phyloP scores from a whole-genome alignment of 2,797 vertebrate genomes.

The Myiotriccus ornatus region DNA sequence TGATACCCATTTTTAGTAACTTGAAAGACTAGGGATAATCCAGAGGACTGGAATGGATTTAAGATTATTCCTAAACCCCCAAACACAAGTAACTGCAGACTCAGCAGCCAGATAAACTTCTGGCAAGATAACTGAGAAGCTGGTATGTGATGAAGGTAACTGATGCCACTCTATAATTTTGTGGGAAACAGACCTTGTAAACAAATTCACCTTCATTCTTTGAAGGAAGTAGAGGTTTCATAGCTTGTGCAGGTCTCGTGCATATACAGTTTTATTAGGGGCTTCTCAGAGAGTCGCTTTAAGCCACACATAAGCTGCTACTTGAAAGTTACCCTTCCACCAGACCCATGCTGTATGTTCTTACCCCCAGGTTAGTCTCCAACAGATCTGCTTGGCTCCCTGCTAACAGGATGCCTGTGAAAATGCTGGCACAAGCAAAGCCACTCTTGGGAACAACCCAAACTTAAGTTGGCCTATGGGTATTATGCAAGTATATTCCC shows the following conservation, averaged over 20 bases:
- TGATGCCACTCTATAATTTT: neutral
- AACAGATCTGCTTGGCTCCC: neutral
- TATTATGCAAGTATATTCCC: neutral
- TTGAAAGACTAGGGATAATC: neutral
- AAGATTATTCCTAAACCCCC: neutral
- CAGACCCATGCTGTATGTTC: accelerated
- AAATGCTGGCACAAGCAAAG: neutral
- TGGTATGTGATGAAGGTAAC: neutral
- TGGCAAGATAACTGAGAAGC: neutral
- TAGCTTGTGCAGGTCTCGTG: neutral
- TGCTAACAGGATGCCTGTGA: neutral
- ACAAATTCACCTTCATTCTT: neutral
- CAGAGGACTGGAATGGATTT: neutral
- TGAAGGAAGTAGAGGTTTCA: neutral
- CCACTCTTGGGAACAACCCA: neutral
- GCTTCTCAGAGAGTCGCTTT: neutral
- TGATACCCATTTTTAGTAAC: neutral
- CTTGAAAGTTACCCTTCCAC: neutral
- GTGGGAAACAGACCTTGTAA: neutral
- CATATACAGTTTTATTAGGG: neutral
- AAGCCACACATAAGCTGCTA: neutral
- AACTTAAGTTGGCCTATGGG: accelerated
- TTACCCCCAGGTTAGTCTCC: neutral
- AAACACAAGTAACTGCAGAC: neutral
- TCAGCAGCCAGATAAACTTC: neutral